Evolutionary conservation across 1,140 invertebrate species (phyloP), one percentile per base, ranked within the genome.

Genomic region (Acromyrmex heyeri): DNA sequence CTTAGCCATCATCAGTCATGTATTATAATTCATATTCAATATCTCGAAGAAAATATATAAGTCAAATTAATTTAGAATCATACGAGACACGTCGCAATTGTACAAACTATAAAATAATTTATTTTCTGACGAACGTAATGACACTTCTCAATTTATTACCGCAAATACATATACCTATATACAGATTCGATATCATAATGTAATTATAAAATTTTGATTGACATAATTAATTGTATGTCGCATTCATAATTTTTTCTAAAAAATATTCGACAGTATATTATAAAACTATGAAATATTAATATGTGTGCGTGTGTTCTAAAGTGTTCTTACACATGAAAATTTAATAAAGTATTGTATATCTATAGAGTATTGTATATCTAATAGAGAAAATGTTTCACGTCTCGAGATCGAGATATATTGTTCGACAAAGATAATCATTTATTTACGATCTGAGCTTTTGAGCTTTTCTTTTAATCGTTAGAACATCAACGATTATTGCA

Each of bases 401-500:
- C 34, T 34, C 27, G 55, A 50, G 27, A 50, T 75, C 24, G 38
- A 73, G 38, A 82, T 73, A 73, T 38, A 67, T 79, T 48, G 62
- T 12, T 34, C 38, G 55, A 7, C 4, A 48, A 27, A 48, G 38
- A 18, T 62, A 73, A 73, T 64, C 69, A 83, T 38, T 83, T 83
- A 75, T 62, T 83, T 61, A 75, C 38, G 24, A 72, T 50, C 24
- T 24, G 67, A 61, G 53, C 48, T 44, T 12, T 12, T 50, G 24
- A 87, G 27, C 21, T 21, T 21, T 21, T 62, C 30, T 57, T 57
- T 24, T 24, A 24, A 1, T 24, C 34, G 55, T 44, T 86, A 73
- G 69, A 78, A 83, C 70, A 48, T 57, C 24, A 27, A 88, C 61
- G 70, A 78, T 61, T 65, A 50, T 61, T 78, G 86, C 61, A 50